Evolutionary conservation across 2,888 invertebrate species (phyloP).

Genomic region (Apamea crenata): DNA sequence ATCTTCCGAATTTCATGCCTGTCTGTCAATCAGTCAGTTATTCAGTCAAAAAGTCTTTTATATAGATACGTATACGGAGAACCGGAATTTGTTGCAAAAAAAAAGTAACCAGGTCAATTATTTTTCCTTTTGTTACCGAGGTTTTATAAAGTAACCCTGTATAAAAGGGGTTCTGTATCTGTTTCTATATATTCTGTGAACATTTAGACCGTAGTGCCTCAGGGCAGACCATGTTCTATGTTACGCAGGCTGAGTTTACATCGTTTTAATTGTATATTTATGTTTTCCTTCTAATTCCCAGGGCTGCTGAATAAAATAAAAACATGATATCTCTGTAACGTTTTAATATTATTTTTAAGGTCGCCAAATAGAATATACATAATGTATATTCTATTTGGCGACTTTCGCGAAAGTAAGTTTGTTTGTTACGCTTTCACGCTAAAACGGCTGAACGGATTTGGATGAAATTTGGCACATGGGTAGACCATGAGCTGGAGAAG

Average conservation of each 20-base stretch:
- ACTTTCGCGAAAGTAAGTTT: no score
- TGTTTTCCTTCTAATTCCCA: constrained; percentile 27
- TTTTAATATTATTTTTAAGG: constrained; percentile 16
- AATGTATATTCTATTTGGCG: no score
- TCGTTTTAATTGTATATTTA: constrained; percentile 43
- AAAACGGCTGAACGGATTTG: no score
- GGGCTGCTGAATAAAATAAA: constrained; percentile 29
- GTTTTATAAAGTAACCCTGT: constrained; percentile 5
- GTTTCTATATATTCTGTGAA: constrained; percentile 24
- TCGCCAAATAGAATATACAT: constrained; percentile 16
- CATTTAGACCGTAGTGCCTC: constrained; percentile 13
- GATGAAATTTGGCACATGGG: no score
- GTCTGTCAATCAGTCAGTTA: constrained; percentile 46
- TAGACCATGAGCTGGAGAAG: no score
- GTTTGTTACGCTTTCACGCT: no score
- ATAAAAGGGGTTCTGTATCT: constrained; percentile 5
- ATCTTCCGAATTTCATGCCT: constrained; percentile 41
- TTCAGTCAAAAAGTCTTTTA: constrained; percentile 12
- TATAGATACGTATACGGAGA: not conserved
- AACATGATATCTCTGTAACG: constrained; percentile 26
- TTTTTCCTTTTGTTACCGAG: constrained; percentile 22
- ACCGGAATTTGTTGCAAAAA: constrained; percentile 6
- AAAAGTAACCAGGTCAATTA: not conserved
- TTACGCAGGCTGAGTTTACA: constrained; percentile 22
- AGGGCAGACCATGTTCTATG: constrained; percentile 7